Percentiles rank a stretch among this genome's conserved stretches.
Evolutionary conservation across 2,113 vertebrate species (phyloP).

Genomic region (Rhabdomys dilectus): DNA sequence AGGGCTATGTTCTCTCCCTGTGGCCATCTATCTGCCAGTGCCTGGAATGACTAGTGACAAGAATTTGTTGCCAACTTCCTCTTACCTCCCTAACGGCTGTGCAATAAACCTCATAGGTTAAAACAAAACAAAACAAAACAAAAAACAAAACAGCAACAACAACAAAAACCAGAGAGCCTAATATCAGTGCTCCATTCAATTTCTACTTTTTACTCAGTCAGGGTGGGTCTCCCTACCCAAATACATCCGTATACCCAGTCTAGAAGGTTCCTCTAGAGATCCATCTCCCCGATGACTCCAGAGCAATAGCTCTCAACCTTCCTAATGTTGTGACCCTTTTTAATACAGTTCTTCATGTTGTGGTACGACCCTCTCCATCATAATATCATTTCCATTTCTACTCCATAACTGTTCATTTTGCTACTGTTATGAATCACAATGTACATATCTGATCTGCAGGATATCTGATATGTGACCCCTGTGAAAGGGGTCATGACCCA

Average conservation of each 20-base stretch:
- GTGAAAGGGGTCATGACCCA: not conserved
- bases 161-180: not conserved
- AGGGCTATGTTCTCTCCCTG: too few species aligned
- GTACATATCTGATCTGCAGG: not conserved
- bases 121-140: too few species aligned
- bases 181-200: not conserved
- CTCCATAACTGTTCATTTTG: not conserved
- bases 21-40: too few species aligned
- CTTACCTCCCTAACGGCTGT: too few species aligned
- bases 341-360: not conserved
- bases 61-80: too few species aligned
- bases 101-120: too few species aligned
- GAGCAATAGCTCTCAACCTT: not conserved
- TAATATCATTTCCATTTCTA: not conserved
- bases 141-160: too few species aligned
- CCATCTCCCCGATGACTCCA: not conserved
- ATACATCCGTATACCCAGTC: not conserved
- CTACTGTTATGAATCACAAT: not conserved
- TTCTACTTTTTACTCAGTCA: not conserved
- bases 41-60: too few species aligned
- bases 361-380: not conserved
- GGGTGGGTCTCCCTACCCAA: not conserved
- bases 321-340: not conserved
- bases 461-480: not conserved
- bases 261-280: not conserved